Evolutionary conservation across 2,797 vertebrate genomes (phyloP).

Genomic region (Brachymystax lenok): DNA sequence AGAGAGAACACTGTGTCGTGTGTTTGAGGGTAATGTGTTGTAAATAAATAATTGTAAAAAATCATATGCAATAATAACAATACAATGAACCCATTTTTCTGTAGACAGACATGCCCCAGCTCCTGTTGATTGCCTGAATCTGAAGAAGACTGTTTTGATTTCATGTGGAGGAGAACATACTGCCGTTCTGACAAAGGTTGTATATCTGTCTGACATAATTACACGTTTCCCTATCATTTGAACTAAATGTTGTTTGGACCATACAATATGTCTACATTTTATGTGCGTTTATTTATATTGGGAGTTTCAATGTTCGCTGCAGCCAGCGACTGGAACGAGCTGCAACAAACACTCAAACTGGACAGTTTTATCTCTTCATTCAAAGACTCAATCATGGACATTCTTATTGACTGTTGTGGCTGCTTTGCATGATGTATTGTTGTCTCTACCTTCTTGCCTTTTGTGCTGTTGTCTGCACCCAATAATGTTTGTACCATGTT

Average conservation of each 20-base stretch:
- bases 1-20: no score
- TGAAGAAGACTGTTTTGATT: constrained; percentile 70
- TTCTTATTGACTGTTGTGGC: no score
- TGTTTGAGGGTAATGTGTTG: no score
- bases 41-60: no score
- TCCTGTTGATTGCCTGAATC: constrained; percentile 51
- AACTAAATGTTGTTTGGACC: neutral
- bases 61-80: neutral
- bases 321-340: no score
- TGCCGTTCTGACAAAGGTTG: constrained; percentile 77
- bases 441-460: no score
- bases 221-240: neutral
- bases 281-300: neutral
- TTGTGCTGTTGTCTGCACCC: no score
- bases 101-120: constrained; percentile 69
- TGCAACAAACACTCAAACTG: no score
- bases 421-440: no score
- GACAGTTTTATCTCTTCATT: no score
- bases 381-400: no score
- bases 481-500: no score
- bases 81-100: neutral
- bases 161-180: constrained; percentile 79
- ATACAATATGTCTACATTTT: neutral
- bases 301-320: neutral
- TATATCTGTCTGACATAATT: neutral